Percentiles rank a stretch among this genome's conserved stretches.
These are phyloP conservation scores for Acanthopleura granulata DNA, from an alignment of 2,888 invertebrate genomes.

Conservation along the genomic window DNA sequence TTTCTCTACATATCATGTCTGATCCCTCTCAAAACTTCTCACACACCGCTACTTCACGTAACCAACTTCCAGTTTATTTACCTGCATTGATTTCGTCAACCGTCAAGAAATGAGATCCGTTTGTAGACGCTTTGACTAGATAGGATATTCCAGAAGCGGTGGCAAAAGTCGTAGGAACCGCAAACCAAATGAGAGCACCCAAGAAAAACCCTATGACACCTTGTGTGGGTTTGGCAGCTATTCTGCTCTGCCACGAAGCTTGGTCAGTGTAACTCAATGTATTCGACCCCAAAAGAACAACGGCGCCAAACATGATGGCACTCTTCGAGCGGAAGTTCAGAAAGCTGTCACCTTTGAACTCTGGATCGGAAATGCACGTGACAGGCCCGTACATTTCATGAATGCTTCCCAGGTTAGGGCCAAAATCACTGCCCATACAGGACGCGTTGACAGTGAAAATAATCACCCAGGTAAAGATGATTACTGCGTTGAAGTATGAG, in stretches of 20 bases:
- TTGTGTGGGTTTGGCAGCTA: constrained; percentile 61
- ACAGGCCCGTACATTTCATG: constrained; percentile 27
- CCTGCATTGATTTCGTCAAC: no score
- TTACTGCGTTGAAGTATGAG: constrained; percentile 59
- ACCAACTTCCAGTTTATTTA: no score
- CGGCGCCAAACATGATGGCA: constrained; percentile 34
- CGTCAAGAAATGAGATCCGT: no score
- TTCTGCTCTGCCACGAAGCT: constrained; percentile 65
- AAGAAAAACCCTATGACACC: constrained; percentile 62
- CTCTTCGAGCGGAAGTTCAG: constrained; percentile 33
- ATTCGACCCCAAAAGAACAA: constrained; percentile 38
- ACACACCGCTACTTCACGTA: no score
- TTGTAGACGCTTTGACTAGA: constrained; percentile 25
- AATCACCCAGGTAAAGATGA: constrained; percentile 49
- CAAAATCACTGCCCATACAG: constrained; percentile 30
- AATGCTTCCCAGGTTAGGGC: neutral
- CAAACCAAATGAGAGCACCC: constrained; percentile 63
- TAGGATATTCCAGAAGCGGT: constrained; percentile 60
- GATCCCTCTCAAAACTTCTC: no score
- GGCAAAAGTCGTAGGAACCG: constrained; percentile 60
- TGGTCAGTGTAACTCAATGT: constrained; percentile 46
- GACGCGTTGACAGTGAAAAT: constrained; percentile 44
- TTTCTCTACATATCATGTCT: no score
- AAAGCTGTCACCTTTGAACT: constrained; percentile 31
- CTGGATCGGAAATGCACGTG: constrained; percentile 29